Base-by-base conservation (phyloP, 2,888 invertebrate species). In the Eutolmus rufibarbis region DNA sequence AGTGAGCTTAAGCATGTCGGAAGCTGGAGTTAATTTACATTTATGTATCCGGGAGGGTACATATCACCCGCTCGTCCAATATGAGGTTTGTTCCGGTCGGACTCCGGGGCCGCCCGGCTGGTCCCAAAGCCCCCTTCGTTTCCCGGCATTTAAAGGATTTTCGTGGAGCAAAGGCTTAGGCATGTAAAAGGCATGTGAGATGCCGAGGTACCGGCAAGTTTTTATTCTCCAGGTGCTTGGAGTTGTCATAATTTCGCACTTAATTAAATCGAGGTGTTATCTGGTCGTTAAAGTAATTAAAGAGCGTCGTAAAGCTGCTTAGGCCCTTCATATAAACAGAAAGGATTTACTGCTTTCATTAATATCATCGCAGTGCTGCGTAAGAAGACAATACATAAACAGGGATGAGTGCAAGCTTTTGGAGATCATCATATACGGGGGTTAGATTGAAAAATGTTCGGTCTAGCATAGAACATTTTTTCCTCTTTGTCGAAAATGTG, bases 21-120 rank as follows among this genome's bases (percentile, higher is more conserved):
- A 86, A 86, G 76, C 74, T 51, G 77, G 34, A 86, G 86, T 86
- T 86, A 86, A 86, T 86, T 86, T 86, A 77, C 86, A 86, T 86
- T 86, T 86, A 86, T 86, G 86, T 86, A 86, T 76, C 77, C 77
- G 86, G 86, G 74, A 86, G 74, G 31, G 74, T 74, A 46, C 43
- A 28, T 46, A 43, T 74, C 74, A 74, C 43, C 28, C 85, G 85
- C 14, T 51, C 85, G 46, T 85, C 85, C 74, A 85, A 85, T 85
- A 74, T 74, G 43, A 34, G 23, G 43, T 51, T 8, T 37, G 85
- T 43, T 46, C 85, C 37, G 74, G 46, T 85, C 12, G 37, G 43
- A 28, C 40, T 74, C 19, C 12, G 85, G 31, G n/a, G 19, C 57
- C 66, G 4, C 19, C 28, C 31, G 23, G 46, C 43, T 16, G 74